phyloP scores from a whole-genome alignment of 2,888 invertebrate genomes.

The Epirrhoe tristata region DNA sequence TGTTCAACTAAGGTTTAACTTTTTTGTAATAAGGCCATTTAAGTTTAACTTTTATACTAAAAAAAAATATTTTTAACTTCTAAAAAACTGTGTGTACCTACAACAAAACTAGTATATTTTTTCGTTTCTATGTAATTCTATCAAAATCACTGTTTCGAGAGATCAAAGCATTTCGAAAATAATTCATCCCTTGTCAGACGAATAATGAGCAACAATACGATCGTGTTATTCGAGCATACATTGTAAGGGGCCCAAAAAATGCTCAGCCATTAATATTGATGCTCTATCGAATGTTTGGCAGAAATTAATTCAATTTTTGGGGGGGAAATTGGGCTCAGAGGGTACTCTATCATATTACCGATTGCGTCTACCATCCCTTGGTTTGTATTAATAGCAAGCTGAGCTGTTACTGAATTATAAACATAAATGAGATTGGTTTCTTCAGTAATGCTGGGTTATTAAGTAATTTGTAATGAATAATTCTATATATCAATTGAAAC shows the following conservation, averaged over 20 bases:
- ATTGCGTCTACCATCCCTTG: slow-evolving; percentile 67
- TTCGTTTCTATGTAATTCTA: background rate
- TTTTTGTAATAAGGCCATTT: too few relatives aligned
- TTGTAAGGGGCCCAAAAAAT: slow-evolving; percentile 46
- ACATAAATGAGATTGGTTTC: slow-evolving; percentile 56
- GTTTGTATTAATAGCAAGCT: slow-evolving; percentile 70
- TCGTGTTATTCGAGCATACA: slow-evolving; percentile 33
- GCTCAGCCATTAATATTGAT: slow-evolving; percentile 69
- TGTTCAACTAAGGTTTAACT: too few relatives aligned
- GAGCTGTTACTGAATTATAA: slow-evolving; percentile 68
- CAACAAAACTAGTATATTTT: too few relatives aligned
- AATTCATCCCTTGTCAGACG: slow-evolving; percentile 9
- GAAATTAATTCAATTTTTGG: slow-evolving; percentile 79
- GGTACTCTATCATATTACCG: slow-evolving; percentile 78
- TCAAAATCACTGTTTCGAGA: background rate
- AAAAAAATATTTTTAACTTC: too few relatives aligned
- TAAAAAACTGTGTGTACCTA: too few relatives aligned
- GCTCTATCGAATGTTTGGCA: slow-evolving; percentile 70
- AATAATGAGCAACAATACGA: slow-evolving; percentile 26
- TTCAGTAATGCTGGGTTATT: slow-evolving; percentile 45
- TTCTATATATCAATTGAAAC: too few relatives aligned
- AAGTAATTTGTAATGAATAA: background rate
- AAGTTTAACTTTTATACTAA: too few relatives aligned
- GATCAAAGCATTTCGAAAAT: slow-evolving; percentile 14
- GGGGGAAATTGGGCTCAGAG: slow-evolving; percentile 63